Percentiles rank a stretch among this genome's conserved stretches.
Conservation (phyloP, 1,140 invertebrate genomes). For the Drosophila funebris region DNA sequence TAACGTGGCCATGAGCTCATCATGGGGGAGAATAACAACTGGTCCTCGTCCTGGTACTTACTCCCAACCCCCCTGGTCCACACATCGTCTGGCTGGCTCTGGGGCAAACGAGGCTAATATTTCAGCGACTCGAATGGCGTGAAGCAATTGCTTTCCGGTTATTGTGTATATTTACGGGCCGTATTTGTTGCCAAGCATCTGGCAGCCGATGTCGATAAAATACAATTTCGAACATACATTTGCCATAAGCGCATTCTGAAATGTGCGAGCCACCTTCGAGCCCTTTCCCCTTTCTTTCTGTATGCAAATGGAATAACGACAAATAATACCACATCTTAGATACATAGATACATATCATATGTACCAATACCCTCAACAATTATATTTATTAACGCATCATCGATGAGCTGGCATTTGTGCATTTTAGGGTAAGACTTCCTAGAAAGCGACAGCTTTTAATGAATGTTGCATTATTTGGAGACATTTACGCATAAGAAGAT, state of each 20-base stretch:
- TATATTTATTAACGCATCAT: neutral
- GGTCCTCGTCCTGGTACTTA: constrained; percentile 12
- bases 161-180: constrained; percentile 62
- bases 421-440: no score
- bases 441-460: no score
- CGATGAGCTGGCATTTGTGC: neutral
- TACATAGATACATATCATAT: neutral
- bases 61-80: no score
- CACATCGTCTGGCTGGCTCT: constrained; percentile 1
- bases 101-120: constrained; percentile 73
- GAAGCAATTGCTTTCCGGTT: constrained; percentile 75
- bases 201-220: constrained; percentile 51
- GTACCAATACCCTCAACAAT: neutral
- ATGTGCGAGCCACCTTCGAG: constrained; percentile 9
- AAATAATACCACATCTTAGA: neutral
- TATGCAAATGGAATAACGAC: constrained; percentile 6
- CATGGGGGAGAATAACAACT: constrained; percentile 11
- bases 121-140: constrained; percentile 67
- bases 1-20: neutral
- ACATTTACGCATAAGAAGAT: no score
- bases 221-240: constrained; percentile 64
- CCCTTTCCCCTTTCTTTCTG: neutral
- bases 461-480: no score
- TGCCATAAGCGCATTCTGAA: constrained; percentile 40
- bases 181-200: constrained; percentile 50